Conservation (phyloP, 2,888 invertebrate species). For the Aphodius sticticus region DNA sequence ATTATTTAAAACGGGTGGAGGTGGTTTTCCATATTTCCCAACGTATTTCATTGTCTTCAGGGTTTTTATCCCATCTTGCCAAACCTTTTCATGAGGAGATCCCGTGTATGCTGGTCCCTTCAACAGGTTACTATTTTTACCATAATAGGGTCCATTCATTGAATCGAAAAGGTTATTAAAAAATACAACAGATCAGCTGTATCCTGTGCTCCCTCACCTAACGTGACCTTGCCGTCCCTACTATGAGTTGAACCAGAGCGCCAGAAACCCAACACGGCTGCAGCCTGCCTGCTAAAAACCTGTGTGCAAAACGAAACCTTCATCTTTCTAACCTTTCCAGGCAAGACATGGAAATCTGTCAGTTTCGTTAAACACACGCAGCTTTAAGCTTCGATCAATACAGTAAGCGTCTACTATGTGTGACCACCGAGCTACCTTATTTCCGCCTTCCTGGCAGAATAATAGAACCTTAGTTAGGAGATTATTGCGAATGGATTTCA, state of each 20-base stretch:
- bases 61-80: no score
- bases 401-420: no score
- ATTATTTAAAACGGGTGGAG: no score
- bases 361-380: slow-evolving; percentile 29
- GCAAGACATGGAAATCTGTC: background rate
- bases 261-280: slow-evolving; percentile 31
- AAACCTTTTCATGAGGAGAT: no score
- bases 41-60: no score
- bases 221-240: background rate
- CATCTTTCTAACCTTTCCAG: no score
- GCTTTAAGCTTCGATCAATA: slow-evolving; percentile 31
- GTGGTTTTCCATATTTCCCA: no score
- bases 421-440: slow-evolving; percentile 32
- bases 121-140: slow-evolving; percentile 7
- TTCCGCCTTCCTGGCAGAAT: no score
- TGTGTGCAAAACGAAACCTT: no score
- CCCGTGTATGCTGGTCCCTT: background rate
- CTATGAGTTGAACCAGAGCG: no score
- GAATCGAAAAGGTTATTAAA: slow-evolving; percentile 20
- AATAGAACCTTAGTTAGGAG: slow-evolving; percentile 34
- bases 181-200: slow-evolving; percentile 19
- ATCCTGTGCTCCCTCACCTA: background rate
- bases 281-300: slow-evolving; percentile 41
- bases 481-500: slow-evolving; percentile 39
- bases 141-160: slow-evolving; percentile 16